A percentile compares a stretch with the other conserved stretches of the same genome.
phyloP scores from a whole-genome alignment of 1,140 invertebrate species.

The Vollenhovia emeryi region DNA sequence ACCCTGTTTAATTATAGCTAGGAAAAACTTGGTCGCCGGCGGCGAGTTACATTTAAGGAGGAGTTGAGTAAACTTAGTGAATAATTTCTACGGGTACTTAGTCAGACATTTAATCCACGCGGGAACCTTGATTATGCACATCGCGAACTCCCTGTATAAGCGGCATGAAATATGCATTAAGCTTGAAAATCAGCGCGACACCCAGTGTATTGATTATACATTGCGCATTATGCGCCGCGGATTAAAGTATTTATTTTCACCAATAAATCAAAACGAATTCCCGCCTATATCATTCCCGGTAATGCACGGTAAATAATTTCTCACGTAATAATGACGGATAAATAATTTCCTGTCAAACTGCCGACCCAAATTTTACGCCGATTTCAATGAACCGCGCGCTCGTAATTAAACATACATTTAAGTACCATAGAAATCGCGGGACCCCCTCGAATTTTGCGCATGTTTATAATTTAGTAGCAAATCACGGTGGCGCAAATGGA shows the following conservation, averaged over 20 bases:
- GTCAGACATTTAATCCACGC: slow-evolving; percentile 54
- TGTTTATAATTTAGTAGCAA: slow-evolving; percentile 13
- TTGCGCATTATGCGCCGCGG: slow-evolving; percentile 40
- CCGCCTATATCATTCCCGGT: background rate
- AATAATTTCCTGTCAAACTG: slow-evolving; percentile 49
- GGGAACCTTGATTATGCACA: slow-evolving; percentile 50
- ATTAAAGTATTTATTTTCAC: slow-evolving; percentile 47
- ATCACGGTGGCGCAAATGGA: slow-evolving; percentile 31
- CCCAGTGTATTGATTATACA: slow-evolving; percentile 50
- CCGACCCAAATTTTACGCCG: background rate
- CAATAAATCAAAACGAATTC: slow-evolving; percentile 53
- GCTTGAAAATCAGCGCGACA: slow-evolving; percentile 51
- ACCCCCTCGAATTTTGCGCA: background rate
- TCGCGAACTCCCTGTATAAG: slow-evolving; percentile 47
- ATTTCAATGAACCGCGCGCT: slow-evolving; percentile 5
- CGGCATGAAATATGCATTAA: slow-evolving; percentile 51
- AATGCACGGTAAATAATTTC: slow-evolving; percentile 48
- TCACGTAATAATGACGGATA: slow-evolving; percentile 24
- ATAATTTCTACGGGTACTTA: slow-evolving; percentile 56
- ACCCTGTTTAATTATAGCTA: slow-evolving; percentile 36
- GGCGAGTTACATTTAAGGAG: slow-evolving; percentile 54
- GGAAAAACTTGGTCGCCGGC: slow-evolving; percentile 22
- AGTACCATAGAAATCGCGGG: slow-evolving; percentile 10
- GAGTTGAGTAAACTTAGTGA: slow-evolving; percentile 51
- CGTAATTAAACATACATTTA: slow-evolving; percentile 35